Conservation (phyloP, 2,888 invertebrate species). For the Axea sp. region DNA sequence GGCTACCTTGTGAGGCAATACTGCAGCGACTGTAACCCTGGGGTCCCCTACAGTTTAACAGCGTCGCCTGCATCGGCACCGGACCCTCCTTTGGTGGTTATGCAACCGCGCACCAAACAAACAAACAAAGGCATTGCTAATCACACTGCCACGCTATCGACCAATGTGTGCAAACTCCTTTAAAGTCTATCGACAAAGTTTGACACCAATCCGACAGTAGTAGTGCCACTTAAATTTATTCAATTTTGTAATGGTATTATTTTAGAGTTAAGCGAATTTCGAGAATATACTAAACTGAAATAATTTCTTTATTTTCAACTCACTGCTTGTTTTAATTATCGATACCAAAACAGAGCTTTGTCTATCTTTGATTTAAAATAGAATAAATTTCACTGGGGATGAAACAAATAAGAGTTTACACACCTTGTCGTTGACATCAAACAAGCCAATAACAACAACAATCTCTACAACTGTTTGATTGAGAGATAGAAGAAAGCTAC, state of each 20-base stretch:
- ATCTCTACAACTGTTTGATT: slow-evolving; percentile 1
- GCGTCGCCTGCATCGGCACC: slow-evolving; percentile 76
- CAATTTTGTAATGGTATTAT: too few relatives aligned
- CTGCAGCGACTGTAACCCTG: slow-evolving; percentile 77
- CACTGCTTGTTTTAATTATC: too few relatives aligned
- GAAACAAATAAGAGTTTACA: too few relatives aligned
- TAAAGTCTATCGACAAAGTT: slow-evolving; percentile 6
- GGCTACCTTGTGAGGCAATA: slow-evolving; percentile 77
- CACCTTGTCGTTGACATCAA: slow-evolving; percentile 18
- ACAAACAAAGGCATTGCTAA: slow-evolving; percentile 78
- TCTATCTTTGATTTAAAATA: too few relatives aligned
- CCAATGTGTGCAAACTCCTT: slow-evolving; percentile 64
- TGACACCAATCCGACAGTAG: too few relatives aligned
- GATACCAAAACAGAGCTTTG: too few relatives aligned
- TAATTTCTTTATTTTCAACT: too few relatives aligned
- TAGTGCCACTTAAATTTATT: too few relatives aligned
- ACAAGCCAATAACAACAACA: slow-evolving; percentile 26
- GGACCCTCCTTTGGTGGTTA: slow-evolving; percentile 73
- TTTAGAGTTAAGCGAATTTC: too few relatives aligned
- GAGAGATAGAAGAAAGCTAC: slow-evolving; percentile 16
- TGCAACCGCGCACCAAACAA: slow-evolving; percentile 75
- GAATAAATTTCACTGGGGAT: too few relatives aligned
- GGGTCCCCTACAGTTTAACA: slow-evolving; percentile 77
- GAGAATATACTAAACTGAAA: too few relatives aligned
- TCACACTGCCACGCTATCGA: slow-evolving; percentile 77